These are phyloP conservation scores for Mesorhabditis sp. DNA, from an alignment of 2,888 invertebrate genomes.

Conservation along the genomic window DNA sequence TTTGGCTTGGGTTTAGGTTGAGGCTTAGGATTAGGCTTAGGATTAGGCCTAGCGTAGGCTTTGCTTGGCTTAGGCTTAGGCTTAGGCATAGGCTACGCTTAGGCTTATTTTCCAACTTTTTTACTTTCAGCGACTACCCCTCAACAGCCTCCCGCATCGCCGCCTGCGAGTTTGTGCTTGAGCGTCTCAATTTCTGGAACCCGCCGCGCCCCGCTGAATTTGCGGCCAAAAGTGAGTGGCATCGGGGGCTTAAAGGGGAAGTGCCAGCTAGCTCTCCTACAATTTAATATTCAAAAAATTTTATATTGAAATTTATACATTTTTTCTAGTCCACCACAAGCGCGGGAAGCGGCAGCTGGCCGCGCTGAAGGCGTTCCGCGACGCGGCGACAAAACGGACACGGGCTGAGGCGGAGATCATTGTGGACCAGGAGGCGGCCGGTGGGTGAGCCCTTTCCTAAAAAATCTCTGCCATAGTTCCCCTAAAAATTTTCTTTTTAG, in stretches of 20 bases:
- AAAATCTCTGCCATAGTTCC: background rate
- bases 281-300: no score
- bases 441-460: background rate
- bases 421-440: background rate
- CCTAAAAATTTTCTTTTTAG: background rate
- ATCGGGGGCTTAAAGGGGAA: background rate
- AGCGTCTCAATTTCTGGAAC: background rate
- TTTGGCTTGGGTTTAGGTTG: no score
- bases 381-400: background rate
- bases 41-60: no score
- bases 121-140: background rate
- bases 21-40: background rate
- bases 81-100: background rate
- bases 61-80: background rate
- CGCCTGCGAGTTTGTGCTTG: constrained; percentile 2
- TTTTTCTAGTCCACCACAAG: background rate
- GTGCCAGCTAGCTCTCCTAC: no score
- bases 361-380: background rate
- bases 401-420: background rate
- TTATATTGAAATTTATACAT: no score
- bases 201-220: background rate
- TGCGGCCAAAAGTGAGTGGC: background rate
- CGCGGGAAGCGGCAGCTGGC: background rate
- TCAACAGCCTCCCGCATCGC: background rate
- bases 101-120: background rate